phyloP scores from a whole-genome alignment of 23 tunicate species.

The Ciona savignyi region DNA sequence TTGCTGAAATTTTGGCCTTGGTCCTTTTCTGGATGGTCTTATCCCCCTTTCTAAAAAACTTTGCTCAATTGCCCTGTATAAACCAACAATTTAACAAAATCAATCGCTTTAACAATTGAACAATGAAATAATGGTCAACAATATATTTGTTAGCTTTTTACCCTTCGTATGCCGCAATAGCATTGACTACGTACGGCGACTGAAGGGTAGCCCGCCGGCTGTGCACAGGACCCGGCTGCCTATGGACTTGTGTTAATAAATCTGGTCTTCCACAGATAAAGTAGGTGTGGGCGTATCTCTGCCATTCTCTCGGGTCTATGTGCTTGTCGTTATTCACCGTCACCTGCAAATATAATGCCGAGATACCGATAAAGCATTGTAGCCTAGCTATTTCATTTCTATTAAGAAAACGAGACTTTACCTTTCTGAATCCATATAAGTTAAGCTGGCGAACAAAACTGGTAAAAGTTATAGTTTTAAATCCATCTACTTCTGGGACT shows the following conservation, averaged over 20 bases:
- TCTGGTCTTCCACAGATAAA: constrained; percentile 23
- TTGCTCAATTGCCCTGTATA: constrained; percentile 19
- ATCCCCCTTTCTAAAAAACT: constrained; percentile 18
- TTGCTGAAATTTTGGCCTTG: constrained; percentile 21
- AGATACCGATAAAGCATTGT: no score
- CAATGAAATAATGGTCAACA: background rate
- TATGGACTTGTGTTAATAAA: background rate
- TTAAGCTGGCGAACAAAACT: constrained; percentile 47
- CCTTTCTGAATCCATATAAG: constrained; percentile 53
- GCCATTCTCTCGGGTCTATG: constrained; percentile 40
- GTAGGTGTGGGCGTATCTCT: constrained; percentile 38
- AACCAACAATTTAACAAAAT: background rate
- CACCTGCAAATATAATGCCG: constrained; percentile 14
- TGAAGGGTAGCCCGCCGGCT: background rate
- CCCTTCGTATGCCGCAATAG: background rate
- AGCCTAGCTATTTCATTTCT: background rate
- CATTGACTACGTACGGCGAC: background rate
- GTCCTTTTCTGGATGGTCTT: constrained; percentile 28
- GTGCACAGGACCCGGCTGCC: constrained; percentile 12
- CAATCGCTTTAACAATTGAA: no score
- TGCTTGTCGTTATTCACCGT: constrained; percentile 15
- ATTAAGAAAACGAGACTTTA: background rate
- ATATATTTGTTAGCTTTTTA: background rate
- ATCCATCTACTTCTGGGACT: constrained; percentile 28
- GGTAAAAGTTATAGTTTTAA: constrained; percentile 49